Evolutionary conservation across 2,113 vertebrate species (phyloP), one percentile per base, ranked within the genome.

Genomic region (Pandion haliaetus): DNA sequence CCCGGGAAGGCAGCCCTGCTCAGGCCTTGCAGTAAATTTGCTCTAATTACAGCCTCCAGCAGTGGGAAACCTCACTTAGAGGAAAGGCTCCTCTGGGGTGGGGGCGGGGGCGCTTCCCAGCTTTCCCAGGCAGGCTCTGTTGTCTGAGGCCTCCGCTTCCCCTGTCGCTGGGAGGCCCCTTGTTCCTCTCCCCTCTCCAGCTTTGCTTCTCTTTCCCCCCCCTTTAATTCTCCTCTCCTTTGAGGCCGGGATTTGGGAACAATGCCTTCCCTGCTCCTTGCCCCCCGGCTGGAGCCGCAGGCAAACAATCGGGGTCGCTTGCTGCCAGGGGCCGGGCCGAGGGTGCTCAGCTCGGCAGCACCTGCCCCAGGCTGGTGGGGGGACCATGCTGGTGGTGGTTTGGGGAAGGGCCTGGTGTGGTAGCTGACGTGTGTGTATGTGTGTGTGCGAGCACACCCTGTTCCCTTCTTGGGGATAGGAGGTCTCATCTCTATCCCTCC

Each of bases 1-100:
- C 97, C 82, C 88, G 93, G 94, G 96, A 97, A 97, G 97, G 97
- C 98, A 97, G 97, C 96, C 54, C 88, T 93, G 97, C 95, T 94
- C 97, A 97, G 96, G 93, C 98, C 91, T 97, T 98, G 98, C 97
- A 97, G 97, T 97, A 97, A 95, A 95, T 98, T 98, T 97, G 97
- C 97, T 98, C 98, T 98, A 98, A 98, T 98, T 98, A 98, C 97
- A 98, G 97, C 98, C 97, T 98, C 97, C 97, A 98, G 98, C 97
- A 86, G 96, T 97, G 98, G 97, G 98, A 98, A 98, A 98, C 98
- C 97, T 98, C 98, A 98, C 97, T 98, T 97, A 98, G 96, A 98
- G 98, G 95, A 98, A 98, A 93, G 97, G 97, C 95, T 97, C 82
- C 93, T 94, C 96, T 90, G 52, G 78, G 72, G 91, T 98, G 97